phyloP scores from a whole-genome alignment of 2,888 invertebrate species.

The Amiota minor region DNA sequence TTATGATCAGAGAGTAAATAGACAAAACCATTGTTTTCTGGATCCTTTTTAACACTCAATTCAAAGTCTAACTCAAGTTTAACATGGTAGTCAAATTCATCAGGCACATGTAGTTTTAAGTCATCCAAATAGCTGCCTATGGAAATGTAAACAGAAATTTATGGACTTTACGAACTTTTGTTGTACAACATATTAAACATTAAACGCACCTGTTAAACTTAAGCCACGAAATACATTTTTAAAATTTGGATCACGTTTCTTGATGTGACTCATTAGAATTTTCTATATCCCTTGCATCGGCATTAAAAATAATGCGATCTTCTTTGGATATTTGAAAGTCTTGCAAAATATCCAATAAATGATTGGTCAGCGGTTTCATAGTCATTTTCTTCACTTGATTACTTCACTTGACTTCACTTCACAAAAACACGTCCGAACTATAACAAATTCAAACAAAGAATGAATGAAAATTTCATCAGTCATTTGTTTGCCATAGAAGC shows the following conservation, averaged over 20 bases:
- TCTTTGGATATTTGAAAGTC: not conserved
- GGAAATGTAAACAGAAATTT: not conserved
- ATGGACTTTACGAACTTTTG: constrained; percentile 29
- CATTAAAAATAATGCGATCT: constrained; percentile 32
- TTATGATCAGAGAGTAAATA: constrained; percentile 23
- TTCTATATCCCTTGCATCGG: constrained; percentile 45
- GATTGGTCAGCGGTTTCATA: not conserved
- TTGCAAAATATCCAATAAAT: constrained; percentile 11
- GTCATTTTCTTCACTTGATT: not conserved
- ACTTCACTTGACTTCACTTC: not conserved
- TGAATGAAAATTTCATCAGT: not conserved
- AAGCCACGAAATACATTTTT: constrained; percentile 39
- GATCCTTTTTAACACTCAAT: constrained; percentile 21
- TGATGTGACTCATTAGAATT: constrained; percentile 40
- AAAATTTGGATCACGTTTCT: constrained; percentile 39
- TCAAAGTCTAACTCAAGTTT: constrained; percentile 42
- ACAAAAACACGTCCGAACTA: not conserved
- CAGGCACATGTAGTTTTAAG: constrained; percentile 49
- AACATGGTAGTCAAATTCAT: constrained; percentile 61
- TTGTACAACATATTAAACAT: not conserved
- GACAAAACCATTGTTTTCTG: constrained; percentile 35
- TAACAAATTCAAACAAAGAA: not conserved
- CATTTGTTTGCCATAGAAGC: not conserved
- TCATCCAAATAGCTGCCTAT: constrained; percentile 53
- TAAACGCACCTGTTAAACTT: constrained; percentile 33